phyloP scores from a whole-genome alignment of 2,797 vertebrate genomes.

The Chiroxiphia lanceolata region DNA sequence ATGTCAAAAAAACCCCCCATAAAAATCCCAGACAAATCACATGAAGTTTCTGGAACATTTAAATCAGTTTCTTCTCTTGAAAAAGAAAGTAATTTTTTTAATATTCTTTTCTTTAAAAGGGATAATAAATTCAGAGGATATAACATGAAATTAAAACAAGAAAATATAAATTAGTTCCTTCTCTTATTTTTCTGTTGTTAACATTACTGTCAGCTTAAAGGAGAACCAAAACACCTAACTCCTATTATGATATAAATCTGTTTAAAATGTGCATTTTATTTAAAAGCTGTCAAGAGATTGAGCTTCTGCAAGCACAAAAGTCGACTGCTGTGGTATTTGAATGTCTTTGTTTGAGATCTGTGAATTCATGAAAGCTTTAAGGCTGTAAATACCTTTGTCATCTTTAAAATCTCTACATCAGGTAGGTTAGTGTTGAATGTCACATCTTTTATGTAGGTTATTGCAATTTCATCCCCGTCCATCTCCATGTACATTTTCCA shows the following conservation, averaged over 20 bases:
- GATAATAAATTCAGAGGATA: slow-evolving; percentile 19
- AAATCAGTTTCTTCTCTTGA: neutral
- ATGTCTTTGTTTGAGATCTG: slow-evolving; percentile 78
- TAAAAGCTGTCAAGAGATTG: slow-evolving; percentile 71
- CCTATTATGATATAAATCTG: slow-evolving; percentile 74
- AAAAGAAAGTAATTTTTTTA: neutral
- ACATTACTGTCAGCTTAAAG: slow-evolving; percentile 50
- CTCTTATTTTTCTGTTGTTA: slow-evolving; percentile 53
- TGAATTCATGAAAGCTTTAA: slow-evolving; percentile 74
- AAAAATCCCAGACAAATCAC: neutral
- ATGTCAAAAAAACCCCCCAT: rapidly evolving
- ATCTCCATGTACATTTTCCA: slow-evolving; percentile 99
- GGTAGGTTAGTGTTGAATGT: slow-evolving; percentile 89
- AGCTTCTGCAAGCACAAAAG: slow-evolving; percentile 72
- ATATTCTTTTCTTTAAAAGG: neutral
- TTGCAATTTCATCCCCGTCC: slow-evolving; percentile 94
- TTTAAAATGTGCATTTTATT: slow-evolving; percentile 77
- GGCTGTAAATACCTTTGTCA: slow-evolving; percentile 90
- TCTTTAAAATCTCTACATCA: slow-evolving; percentile 88
- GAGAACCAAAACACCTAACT: slow-evolving; percentile 52
- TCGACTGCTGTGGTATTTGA: slow-evolving; percentile 78
- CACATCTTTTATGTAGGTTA: slow-evolving; percentile 98
- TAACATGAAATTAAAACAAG: slow-evolving; percentile 37
- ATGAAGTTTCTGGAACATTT: slow-evolving; percentile 12
- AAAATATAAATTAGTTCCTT: slow-evolving; percentile 43